A percentile compares a stretch with the other conserved stretches of the same genome.
These are phyloP conservation scores for Drosophila azteca DNA, from an alignment of 1,140 invertebrate genomes.

Conservation along the genomic window DNA sequence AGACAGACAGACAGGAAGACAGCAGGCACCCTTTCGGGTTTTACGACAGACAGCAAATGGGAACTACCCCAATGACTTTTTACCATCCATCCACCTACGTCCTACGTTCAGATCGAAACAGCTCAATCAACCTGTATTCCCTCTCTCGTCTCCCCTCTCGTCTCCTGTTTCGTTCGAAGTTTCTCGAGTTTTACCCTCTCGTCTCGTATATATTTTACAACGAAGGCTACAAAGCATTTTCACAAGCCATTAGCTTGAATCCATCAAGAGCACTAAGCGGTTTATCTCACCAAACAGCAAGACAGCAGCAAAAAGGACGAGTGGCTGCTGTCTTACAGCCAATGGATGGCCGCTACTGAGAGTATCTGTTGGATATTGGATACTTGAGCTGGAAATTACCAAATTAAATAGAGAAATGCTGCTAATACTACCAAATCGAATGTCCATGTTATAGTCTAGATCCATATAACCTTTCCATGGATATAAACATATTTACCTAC, in stretches of 20 bases:
- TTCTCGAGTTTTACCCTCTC: slow-evolving; percentile 9
- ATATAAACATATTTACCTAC: too few species aligned
- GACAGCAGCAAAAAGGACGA: slow-evolving; percentile 22
- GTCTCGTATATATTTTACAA: slow-evolving; percentile 42
- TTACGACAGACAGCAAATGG: background rate
- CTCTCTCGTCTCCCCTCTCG: background rate
- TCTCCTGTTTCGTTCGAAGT: background rate
- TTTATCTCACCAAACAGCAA: slow-evolving; percentile 53
- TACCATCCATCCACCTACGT: slow-evolving; percentile 23
- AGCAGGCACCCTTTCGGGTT: background rate
- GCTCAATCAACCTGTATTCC: slow-evolving; percentile 59
- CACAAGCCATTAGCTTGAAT: slow-evolving; percentile 70
- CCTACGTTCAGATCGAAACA: slow-evolving; percentile 23
- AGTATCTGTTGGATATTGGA: too few species aligned
- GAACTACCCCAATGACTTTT: slow-evolving; percentile 38
- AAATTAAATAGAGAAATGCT: too few species aligned
- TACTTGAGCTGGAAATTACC: too few species aligned
- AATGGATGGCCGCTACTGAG: too few species aligned
- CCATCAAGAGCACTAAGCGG: slow-evolving; percentile 64
- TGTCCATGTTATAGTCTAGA: too few species aligned
- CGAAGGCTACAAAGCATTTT: slow-evolving; percentile 54
- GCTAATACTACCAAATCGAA: too few species aligned
- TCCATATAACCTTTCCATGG: too few species aligned
- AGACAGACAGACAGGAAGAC: too few species aligned
- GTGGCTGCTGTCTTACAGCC: too few species aligned